Evolutionary conservation across 2,113 vertebrate genomes (phyloP).

Genomic region (Malurus cyaneus): DNA sequence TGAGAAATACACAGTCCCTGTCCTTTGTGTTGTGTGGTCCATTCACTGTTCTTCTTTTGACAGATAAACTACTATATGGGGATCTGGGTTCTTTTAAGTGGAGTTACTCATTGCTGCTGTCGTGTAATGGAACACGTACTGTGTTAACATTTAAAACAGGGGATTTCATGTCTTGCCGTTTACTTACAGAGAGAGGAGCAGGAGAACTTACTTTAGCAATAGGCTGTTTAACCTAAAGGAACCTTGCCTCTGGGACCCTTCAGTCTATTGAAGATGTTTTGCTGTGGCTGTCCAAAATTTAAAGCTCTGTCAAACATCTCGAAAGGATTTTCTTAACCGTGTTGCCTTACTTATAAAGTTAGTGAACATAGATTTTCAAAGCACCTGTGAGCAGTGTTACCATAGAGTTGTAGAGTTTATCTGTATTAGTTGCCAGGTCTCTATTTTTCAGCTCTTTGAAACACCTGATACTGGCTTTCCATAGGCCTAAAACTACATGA

Average conservation of each 20-base stretch:
- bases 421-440: neutral
- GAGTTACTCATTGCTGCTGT: constrained; percentile 20
- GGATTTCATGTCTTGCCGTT: constrained; percentile 20
- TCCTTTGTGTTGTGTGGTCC: neutral
- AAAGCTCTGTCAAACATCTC: neutral
- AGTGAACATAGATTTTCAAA: constrained; percentile 10
- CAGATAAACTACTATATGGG: neutral
- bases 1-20: neutral
- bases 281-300: neutral
- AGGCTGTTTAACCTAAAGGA: neutral
- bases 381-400: neutral
- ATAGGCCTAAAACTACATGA: neutral
- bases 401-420: neutral
- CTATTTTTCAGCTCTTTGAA: neutral
- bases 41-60: neutral
- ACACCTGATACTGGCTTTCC: neutral
- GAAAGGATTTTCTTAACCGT: constrained; percentile 22
- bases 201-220: constrained; percentile 12
- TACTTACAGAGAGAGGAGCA: neutral
- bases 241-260: neutral
- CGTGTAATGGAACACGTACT: neutral
- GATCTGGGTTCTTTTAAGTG: neutral
- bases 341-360: constrained; percentile 60
- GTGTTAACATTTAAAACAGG: constrained; percentile 1
- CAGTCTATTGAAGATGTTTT: constrained; percentile 5